Conservation (phyloP, 2,888 invertebrate species). For the Rhyacophila evoluta region DNA sequence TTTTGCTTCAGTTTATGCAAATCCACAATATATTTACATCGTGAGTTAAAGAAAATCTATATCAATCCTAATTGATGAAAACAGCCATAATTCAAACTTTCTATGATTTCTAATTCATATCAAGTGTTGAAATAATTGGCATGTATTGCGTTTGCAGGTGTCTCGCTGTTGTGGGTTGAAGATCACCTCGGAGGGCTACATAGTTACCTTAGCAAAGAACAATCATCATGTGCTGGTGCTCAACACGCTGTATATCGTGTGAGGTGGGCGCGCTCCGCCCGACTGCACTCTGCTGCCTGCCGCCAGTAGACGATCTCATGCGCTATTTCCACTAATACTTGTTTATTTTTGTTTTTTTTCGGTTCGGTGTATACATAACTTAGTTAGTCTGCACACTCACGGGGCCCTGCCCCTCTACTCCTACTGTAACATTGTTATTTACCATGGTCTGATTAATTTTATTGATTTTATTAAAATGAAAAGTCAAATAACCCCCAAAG, state of each 20-base stretch:
- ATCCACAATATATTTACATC: too few species aligned
- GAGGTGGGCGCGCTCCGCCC: slow-evolving; percentile 68
- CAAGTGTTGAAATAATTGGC: too few species aligned
- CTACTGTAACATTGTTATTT: slow-evolving; percentile 50
- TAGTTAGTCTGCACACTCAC: slow-evolving; percentile 53
- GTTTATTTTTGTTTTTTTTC: slow-evolving; percentile 56
- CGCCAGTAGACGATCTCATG: slow-evolving; percentile 52
- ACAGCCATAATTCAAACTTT: too few species aligned
- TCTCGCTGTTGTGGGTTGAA: slow-evolving; percentile 98
- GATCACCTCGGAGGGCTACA: slow-evolving; percentile 96
- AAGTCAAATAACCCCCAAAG: slow-evolving; percentile 69
- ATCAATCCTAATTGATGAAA: too few species aligned
- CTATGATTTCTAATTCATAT: too few species aligned
- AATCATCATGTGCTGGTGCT: slow-evolving; percentile 98
- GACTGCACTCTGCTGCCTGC: slow-evolving; percentile 43
- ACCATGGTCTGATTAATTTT: slow-evolving; percentile 62
- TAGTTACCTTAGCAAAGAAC: slow-evolving; percentile 97
- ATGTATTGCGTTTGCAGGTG: too few species aligned
- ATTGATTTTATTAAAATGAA: slow-evolving; percentile 58
- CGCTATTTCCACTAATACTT: slow-evolving; percentile 47
- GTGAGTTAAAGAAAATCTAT: too few species aligned
- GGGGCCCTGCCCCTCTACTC: slow-evolving; percentile 50
- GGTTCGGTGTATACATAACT: slow-evolving; percentile 31
- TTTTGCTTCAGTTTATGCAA: too few species aligned
- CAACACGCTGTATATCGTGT: slow-evolving; percentile 93